Conservation (phyloP, 2,797 vertebrate species). For the Bovichtus diacanthus region DNA sequence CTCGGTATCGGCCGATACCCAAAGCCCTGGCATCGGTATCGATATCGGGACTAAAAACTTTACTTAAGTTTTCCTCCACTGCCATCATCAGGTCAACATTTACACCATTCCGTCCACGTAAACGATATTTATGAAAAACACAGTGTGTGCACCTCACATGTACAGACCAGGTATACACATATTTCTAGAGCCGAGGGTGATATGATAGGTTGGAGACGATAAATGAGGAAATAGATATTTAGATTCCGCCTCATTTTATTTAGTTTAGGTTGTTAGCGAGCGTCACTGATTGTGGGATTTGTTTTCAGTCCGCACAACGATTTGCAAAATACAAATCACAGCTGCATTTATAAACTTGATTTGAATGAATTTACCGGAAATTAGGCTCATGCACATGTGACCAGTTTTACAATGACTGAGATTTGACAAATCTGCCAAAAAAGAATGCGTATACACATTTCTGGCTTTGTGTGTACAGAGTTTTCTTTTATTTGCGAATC, state of each 20-base stretch:
- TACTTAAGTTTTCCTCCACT: too few relatives aligned
- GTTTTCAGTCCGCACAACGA: background rate
- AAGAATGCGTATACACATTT: background rate
- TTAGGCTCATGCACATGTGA: background rate
- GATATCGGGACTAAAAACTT: too few relatives aligned
- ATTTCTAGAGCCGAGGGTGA: background rate
- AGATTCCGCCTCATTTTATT: background rate
- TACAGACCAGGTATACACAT: background rate
- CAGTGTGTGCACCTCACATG: background rate
- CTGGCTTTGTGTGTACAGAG: too few relatives aligned
- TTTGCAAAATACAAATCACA: too few relatives aligned
- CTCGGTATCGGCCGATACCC: too few relatives aligned
- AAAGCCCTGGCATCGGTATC: too few relatives aligned
- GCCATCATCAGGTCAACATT: too few relatives aligned
- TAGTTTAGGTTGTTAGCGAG: background rate
- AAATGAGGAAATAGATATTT: background rate
- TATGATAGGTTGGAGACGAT: background rate
- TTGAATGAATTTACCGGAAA: background rate
- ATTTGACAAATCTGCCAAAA: background rate
- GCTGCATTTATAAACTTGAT: background rate
- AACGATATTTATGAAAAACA: background rate
- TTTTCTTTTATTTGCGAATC: background rate
- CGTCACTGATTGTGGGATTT: background rate
- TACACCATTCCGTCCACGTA: background rate
- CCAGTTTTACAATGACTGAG: background rate